A percentile compares a stretch with the other conserved stretches of the same genome.
phyloP scores from a whole-genome alignment of 1,140 invertebrate genomes.

The Caenorhabditis briggsae region DNA sequence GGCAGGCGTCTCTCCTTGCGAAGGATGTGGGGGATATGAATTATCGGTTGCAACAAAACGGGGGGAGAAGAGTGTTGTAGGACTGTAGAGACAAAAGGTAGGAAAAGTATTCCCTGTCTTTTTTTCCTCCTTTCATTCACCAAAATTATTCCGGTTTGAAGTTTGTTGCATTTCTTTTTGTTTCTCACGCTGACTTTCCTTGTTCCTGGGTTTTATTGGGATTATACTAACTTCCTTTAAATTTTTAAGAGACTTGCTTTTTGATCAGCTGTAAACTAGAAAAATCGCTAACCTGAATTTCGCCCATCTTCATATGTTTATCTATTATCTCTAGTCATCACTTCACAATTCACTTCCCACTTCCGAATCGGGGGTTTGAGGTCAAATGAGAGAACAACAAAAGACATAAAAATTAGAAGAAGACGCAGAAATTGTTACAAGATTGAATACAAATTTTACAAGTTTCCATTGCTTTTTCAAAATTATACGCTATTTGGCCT shows the following conservation, averaged over 20 bases:
- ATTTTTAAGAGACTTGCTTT: not conserved
- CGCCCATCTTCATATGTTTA: no score
- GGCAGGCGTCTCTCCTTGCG: constrained; percentile 10
- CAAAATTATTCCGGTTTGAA: constrained; percentile 42
- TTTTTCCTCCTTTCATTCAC: not conserved
- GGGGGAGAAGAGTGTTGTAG: not conserved
- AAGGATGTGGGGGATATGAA: constrained; percentile 31
- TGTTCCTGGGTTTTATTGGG: not conserved
- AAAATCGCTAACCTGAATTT: not conserved
- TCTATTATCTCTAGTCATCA: not conserved
- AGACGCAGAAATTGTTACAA: not conserved
- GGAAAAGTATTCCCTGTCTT: not conserved
- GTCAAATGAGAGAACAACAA: not conserved
- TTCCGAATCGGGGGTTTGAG: not conserved
- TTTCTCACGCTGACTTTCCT: constrained; percentile 1
- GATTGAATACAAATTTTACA: constrained; percentile 5
- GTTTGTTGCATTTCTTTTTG: constrained; percentile 26
- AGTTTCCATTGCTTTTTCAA: no score
- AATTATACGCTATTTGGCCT: no score
- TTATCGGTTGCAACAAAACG: not conserved
- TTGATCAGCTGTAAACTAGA: not conserved
- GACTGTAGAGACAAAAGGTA: no score
- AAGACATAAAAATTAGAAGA: constrained; percentile 16
- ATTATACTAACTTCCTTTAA: not conserved
- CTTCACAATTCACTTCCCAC: not conserved